Evolutionary conservation across 1,140 invertebrate genomes (phyloP).

Genomic region (Philotrypesis tridentata): DNA sequence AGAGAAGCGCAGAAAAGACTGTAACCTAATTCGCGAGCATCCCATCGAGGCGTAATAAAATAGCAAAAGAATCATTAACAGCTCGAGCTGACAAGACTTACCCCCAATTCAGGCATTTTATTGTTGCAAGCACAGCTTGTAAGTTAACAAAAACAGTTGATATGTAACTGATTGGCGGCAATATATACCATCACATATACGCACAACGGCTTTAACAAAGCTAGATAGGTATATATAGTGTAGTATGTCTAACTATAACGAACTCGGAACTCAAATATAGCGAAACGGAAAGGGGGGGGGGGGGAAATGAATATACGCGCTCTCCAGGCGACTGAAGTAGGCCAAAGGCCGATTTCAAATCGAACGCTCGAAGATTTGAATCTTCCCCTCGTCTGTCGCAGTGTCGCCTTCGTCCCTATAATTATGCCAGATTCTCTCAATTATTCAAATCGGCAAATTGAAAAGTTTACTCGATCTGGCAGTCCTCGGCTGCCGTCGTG

Average conservation of each 20-base stretch:
- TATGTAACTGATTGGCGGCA: conserved; percentile 18
- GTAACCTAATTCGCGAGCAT: conserved; percentile 15
- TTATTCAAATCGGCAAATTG: neutral
- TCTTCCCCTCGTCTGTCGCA: neutral
- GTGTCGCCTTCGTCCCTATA: no score
- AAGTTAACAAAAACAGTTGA: neutral
- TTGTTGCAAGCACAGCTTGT: conserved; percentile 12
- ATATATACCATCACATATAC: neutral
- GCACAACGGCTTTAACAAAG: conserved; percentile 39
- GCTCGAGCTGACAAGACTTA: neutral
- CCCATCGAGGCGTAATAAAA: neutral
- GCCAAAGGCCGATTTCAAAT: neutral
- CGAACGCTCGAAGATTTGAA: neutral
- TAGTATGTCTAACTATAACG: neutral
- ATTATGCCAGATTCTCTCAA: no score
- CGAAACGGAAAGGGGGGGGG: conserved; percentile 46
- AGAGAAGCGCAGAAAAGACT: neutral
- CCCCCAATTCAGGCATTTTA: conserved; percentile 43
- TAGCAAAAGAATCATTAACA: neutral
- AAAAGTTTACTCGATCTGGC: no score
- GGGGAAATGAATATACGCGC: conserved; percentile 8
- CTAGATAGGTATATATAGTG: neutral
- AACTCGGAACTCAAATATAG: conserved; percentile 7
- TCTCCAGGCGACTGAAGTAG: neutral
- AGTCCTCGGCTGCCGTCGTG: no score